Evolutionary conservation across 2,797 vertebrate species (phyloP).

Genomic region (Coccyzus lansbergi): DNA sequence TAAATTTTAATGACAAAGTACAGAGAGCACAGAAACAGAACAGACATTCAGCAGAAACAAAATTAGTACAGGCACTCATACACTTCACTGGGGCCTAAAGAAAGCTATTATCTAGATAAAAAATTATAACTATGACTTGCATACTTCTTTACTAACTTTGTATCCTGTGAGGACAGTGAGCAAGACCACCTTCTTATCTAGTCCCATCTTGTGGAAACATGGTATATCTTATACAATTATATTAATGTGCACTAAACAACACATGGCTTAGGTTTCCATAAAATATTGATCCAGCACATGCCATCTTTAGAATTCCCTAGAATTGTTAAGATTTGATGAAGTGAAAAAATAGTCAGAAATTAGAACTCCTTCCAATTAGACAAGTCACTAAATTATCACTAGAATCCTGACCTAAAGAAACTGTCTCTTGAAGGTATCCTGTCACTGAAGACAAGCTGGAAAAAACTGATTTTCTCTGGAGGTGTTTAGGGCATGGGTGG

Average conservation of each 20-base stretch:
- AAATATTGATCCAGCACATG: neutral
- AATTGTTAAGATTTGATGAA: neutral
- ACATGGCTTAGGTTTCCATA: neutral
- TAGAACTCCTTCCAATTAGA: neutral
- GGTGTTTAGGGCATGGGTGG: no score
- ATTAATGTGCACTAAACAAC: neutral
- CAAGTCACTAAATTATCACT: neutral
- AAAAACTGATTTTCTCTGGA: neutral
- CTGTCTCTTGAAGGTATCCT: neutral
- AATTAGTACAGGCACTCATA: neutral
- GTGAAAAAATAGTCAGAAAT: neutral
- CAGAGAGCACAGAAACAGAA: neutral
- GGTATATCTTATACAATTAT: neutral
- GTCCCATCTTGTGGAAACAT: neutral
- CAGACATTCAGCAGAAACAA: rapidly evolving
- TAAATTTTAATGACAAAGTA: neutral
- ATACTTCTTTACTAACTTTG: neutral
- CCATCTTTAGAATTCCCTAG: neutral
- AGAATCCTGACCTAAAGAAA: neutral
- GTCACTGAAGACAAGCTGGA: neutral
- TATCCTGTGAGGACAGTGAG: neutral
- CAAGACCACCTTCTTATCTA: neutral
- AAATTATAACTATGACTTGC: neutral
- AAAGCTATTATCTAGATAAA: neutral
- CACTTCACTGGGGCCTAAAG: neutral